These are phyloP conservation scores for Dicroscelio sp. DNA, from an alignment of 2,888 invertebrate species.

Conservation along the genomic window DNA sequence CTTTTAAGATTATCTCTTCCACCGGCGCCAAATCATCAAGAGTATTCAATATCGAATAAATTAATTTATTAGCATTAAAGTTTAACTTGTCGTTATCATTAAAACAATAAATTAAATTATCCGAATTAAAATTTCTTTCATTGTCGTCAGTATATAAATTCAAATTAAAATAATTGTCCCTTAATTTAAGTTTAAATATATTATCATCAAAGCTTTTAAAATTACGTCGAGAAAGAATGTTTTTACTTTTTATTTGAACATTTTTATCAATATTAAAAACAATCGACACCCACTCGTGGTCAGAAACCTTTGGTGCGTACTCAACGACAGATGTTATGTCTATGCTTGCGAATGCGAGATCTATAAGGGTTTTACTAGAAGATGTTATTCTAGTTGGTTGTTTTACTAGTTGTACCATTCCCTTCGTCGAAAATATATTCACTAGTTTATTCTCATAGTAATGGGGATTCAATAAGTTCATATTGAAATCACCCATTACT, in stretches of 20 bases:
- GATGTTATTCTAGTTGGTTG: neutral
- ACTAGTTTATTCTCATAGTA: neutral
- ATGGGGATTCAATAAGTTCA: neutral
- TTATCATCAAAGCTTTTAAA: neutral
- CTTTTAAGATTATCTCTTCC: neutral
- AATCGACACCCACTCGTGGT: neutral
- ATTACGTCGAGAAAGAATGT: no score
- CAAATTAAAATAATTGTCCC: neutral
- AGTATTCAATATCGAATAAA: neutral
- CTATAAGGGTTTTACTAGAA: no score
- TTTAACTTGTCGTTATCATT: no score
- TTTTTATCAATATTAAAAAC: neutral
- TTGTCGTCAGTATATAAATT: no score
- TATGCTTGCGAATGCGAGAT: neutral
- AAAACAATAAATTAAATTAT: no score
- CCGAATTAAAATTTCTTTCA: no score
- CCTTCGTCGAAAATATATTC: neutral
- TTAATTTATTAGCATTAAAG: no score
- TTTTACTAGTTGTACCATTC: conserved; percentile 9
- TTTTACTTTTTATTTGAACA: no score
- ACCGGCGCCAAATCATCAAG: neutral
- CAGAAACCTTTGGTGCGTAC: neutral
- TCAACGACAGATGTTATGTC: neutral
- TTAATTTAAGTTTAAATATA: neutral
- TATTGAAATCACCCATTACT: no score